Evolutionary conservation across 2,113 vertebrate genomes (phyloP).

Genomic region (Martes martes): DNA sequence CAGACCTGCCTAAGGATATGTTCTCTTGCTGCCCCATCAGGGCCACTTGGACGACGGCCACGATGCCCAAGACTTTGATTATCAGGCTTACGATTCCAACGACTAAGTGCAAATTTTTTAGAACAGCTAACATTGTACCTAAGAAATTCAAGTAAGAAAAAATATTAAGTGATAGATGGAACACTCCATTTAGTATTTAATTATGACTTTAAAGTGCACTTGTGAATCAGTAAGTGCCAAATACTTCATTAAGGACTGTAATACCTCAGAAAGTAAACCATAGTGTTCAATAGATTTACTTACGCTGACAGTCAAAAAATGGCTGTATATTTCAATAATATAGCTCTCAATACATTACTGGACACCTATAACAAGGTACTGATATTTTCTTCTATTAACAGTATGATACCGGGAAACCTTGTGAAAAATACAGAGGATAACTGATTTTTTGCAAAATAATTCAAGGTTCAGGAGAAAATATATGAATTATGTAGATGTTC

Average conservation of each 20-base stretch:
- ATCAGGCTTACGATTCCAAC: conserved; percentile 89
- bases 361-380: neutral
- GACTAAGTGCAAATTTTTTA: conserved; percentile 88
- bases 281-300: neutral
- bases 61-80: conserved; percentile 86
- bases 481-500: conserved; percentile 17
- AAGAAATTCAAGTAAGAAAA: conserved; percentile 74
- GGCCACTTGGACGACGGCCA: conserved; percentile 88
- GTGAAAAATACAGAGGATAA: conserved; percentile 5
- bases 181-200: neutral
- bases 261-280: conserved; percentile 9
- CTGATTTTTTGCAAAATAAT: conserved; percentile 26
- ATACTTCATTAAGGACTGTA: neutral
- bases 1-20: conserved; percentile 92
- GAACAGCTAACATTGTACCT: conserved; percentile 94
- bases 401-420: neutral
- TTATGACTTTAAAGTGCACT: conserved; percentile 32
- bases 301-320: neutral
- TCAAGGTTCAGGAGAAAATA: neutral
- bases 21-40: conserved; percentile 86
- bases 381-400: conserved; percentile 18
- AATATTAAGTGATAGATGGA: conserved; percentile 56
- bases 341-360: neutral
- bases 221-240: conserved; percentile 9
- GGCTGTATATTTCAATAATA: neutral